These are phyloP conservation scores for Pogonomyrmex barbatus DNA, from an alignment of 1,140 invertebrate species.

Conservation along the genomic window DNA sequence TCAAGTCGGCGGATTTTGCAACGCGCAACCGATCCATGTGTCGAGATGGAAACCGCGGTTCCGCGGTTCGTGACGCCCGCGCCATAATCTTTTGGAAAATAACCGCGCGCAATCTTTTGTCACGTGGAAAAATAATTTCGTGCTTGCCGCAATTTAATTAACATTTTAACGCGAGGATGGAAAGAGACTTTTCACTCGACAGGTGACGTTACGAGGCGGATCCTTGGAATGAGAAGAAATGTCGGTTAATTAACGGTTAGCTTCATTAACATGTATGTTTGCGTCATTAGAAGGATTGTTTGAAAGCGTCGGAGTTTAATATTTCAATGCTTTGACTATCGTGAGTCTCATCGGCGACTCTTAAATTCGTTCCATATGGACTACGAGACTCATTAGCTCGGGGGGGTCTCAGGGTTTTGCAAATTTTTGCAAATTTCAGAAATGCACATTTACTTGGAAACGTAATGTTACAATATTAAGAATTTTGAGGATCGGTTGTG, in stretches of 20 bases:
- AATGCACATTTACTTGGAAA: background rate
- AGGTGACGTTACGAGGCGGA: background rate
- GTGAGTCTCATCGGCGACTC: background rate
- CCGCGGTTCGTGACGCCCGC: slow-evolving; percentile 19
- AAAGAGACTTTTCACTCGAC: background rate
- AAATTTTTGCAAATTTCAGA: background rate
- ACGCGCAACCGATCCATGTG: slow-evolving; percentile 62
- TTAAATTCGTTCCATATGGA: slow-evolving; percentile 6
- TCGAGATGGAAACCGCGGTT: slow-evolving; percentile 51
- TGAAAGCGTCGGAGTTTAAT: background rate
- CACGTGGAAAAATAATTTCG: background rate
- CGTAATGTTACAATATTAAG: background rate
- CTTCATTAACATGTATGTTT: background rate
- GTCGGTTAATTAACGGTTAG: background rate
- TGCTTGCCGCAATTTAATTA: background rate
- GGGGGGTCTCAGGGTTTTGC: background rate
- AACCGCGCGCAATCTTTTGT: background rate
- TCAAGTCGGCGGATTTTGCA: slow-evolving; percentile 63
- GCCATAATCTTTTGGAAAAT: slow-evolving; percentile 15
- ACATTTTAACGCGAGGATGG: background rate
- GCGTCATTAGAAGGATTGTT: background rate
- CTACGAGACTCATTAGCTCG: background rate
- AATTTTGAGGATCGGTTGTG: background rate
- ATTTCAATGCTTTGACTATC: background rate
- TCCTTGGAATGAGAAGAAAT: background rate